A percentile compares a stretch with the other conserved stretches of the same genome.
Evolutionary conservation across 1,140 invertebrate species (phyloP).

Genomic region (Protaetia brevitarsis): DNA sequence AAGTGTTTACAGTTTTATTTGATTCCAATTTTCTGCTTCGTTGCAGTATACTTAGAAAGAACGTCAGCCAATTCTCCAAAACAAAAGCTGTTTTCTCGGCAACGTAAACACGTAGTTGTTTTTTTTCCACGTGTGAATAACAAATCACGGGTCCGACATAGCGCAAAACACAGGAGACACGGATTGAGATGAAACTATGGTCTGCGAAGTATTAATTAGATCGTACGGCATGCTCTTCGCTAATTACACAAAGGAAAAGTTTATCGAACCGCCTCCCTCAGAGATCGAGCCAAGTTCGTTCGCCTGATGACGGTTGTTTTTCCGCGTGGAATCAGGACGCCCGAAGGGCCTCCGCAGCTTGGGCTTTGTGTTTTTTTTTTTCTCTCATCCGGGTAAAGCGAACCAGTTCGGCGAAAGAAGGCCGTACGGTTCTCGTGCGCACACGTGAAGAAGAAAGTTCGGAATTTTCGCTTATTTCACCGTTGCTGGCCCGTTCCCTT

Average conservation of each 20-base stretch:
- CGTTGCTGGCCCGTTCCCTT: slow-evolving; percentile 8
- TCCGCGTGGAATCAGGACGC: background rate
- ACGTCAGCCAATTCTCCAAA: no score
- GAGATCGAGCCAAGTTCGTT: background rate
- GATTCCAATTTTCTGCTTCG: no score
- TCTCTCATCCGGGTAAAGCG: background rate
- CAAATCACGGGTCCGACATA: no score
- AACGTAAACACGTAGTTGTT: no score
- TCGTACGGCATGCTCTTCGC: no score
- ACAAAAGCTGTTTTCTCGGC: no score
- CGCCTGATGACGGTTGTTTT: background rate
- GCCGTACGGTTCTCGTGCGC: slow-evolving; percentile 1
- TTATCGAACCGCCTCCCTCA: background rate
- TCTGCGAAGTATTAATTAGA: no score
- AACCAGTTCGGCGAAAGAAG: slow-evolving; percentile 10
- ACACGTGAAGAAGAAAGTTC: slow-evolving; percentile 5
- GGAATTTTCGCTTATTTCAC: slow-evolving; percentile 9
- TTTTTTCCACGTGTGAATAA: no score
- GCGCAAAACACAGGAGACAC: no score
- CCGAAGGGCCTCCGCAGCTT: background rate
- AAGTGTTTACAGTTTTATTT: no score
- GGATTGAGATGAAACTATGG: no score
- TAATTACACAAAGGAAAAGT: slow-evolving; percentile 3
- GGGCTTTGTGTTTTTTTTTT: background rate
- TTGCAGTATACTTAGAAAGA: no score